These are phyloP conservation scores for Platysteira castanea DNA, from an alignment of 2,113 vertebrate species.

Conservation along the genomic window DNA sequence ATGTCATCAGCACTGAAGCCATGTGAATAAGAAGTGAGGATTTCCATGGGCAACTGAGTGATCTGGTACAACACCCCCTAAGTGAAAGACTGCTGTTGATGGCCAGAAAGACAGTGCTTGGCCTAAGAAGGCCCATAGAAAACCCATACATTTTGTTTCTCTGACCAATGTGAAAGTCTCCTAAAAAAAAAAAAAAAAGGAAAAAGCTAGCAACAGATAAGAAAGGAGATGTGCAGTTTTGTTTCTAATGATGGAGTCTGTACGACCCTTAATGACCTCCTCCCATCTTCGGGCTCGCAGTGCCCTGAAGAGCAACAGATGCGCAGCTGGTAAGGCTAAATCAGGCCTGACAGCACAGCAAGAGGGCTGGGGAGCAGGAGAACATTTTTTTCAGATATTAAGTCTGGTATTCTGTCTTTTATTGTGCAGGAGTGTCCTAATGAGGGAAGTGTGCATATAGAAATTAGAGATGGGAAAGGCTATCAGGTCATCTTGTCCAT, in stretches of 20 bases:
- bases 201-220: neutral
- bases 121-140: neutral
- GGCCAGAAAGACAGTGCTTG: neutral
- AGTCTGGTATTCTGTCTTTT: slow-evolving; percentile 26
- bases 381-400: slow-evolving; percentile 11
- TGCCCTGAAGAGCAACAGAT: slow-evolving; percentile 7
- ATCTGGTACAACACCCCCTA: neutral
- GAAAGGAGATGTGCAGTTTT: slow-evolving; percentile 1
- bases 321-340: neutral
- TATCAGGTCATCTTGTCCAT: slow-evolving; percentile 36
- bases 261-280: neutral
- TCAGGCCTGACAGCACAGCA: slow-evolving; percentile 16
- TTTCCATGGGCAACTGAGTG: neutral
- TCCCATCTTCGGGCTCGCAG: neutral
- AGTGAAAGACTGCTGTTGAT: neutral
- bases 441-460: slow-evolving; percentile 44
- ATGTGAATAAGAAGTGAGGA: neutral
- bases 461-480: slow-evolving; percentile 35
- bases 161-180: neutral
- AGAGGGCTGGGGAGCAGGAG: neutral
- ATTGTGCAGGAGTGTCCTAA: slow-evolving; percentile 39
- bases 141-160: neutral
- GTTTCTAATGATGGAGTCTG: slow-evolving; percentile 40
- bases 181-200: neutral
- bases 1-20: neutral